A percentile compares a stretch with the other conserved stretches of the same genome.
Conservation (phyloP, 2,888 invertebrate genomes). For the Ormyrus pomaceus region DNA sequence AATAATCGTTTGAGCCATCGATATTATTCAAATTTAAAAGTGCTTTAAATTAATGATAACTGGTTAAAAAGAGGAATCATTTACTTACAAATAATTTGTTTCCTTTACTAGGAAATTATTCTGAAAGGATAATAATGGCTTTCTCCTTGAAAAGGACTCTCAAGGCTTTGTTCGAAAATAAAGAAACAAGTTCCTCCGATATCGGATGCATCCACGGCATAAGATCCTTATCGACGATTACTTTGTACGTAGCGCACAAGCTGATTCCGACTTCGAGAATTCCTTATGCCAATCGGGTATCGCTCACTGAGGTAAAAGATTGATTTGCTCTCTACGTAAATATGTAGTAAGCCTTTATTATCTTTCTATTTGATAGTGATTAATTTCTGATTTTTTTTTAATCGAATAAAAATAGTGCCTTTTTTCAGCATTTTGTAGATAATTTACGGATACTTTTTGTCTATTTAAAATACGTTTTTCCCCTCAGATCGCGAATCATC, state of each 20-base stretch:
- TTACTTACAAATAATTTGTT: constrained; percentile 24
- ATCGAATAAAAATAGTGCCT: too few species aligned
- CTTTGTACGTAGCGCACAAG: constrained; percentile 82
- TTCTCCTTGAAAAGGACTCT: constrained; percentile 84
- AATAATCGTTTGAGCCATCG: too few species aligned
- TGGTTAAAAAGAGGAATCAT: neutral
- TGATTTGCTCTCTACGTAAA: neutral
- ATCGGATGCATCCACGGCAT: constrained; percentile 85
- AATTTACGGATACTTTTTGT: too few species aligned
- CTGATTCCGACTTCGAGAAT: constrained; percentile 80
- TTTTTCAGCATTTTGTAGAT: too few species aligned
- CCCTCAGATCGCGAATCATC: constrained; percentile 78
- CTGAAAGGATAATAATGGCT: constrained; percentile 76
- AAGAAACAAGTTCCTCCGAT: constrained; percentile 73
- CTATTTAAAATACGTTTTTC: too few species aligned
- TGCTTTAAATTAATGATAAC: neutral
- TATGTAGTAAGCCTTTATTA: neutral
- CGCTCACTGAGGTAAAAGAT: constrained; percentile 78
- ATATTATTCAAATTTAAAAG: too few species aligned
- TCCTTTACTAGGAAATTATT: constrained; percentile 67
- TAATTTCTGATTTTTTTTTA: too few species aligned
- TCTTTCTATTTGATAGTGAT: too few species aligned
- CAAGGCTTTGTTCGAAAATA: constrained; percentile 78
- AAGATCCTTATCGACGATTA: constrained; percentile 81
- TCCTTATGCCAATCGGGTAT: constrained; percentile 81